Percentiles rank a stretch among this genome's conserved stretches.
These are phyloP conservation scores for Berghia stephanieae DNA, from an alignment of 1,140 invertebrate species.

Conservation along the genomic window DNA sequence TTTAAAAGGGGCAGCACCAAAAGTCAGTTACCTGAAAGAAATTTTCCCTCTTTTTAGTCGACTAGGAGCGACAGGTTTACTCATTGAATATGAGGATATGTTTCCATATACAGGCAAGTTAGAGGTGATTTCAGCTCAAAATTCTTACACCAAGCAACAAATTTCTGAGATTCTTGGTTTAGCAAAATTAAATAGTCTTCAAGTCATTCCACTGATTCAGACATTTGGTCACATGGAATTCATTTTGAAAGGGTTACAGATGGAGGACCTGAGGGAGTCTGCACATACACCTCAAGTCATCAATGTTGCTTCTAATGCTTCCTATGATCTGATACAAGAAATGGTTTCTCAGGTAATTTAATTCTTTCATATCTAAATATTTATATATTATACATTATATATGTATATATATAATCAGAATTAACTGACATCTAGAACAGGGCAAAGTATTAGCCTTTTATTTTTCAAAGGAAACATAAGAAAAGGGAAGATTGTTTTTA, in stretches of 20 bases:
- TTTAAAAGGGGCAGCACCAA: slow-evolving; percentile 57
- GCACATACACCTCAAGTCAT: slow-evolving; percentile 79
- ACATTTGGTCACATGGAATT: slow-evolving; percentile 90
- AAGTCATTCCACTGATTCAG: slow-evolving; percentile 92
- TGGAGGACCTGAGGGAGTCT: slow-evolving; percentile 79
- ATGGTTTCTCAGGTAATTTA: slow-evolving; percentile 80
- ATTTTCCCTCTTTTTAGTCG: slow-evolving; percentile 74
- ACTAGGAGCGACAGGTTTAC: slow-evolving; percentile 84
- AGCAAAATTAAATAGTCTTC: slow-evolving; percentile 75
- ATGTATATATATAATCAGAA: too few species aligned
- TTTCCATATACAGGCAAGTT: slow-evolving; percentile 85
- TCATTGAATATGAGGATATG: slow-evolving; percentile 97
- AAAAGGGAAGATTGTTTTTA: not conserved
- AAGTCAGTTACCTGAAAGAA: slow-evolving; percentile 46
- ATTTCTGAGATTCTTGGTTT: slow-evolving; percentile 72
- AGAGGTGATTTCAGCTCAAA: slow-evolving; percentile 72
- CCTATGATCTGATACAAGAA: slow-evolving; percentile 75
- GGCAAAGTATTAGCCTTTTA: not conserved
- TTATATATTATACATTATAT: not conserved
- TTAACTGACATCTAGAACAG: too few species aligned
- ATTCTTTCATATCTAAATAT: not conserved
- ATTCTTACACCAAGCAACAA: slow-evolving; percentile 67
- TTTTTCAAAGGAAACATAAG: not conserved
- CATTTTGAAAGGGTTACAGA: slow-evolving; percentile 81
- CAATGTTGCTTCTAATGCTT: slow-evolving; percentile 81